Evolutionary conservation across 2,888 invertebrate genomes (phyloP).

Genomic region (Eupithecia inturbata): DNA sequence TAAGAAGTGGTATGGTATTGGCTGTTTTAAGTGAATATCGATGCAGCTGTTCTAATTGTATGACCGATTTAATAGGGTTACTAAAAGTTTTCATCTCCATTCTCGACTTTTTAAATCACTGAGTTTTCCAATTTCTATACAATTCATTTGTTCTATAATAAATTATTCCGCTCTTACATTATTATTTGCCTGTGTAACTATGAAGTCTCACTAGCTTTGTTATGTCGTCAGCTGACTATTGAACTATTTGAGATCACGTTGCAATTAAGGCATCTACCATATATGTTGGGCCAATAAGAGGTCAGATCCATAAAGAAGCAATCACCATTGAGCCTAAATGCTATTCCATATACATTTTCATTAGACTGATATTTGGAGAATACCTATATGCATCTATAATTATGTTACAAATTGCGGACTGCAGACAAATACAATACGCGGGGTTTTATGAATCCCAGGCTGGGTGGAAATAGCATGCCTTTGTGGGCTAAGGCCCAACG

Average conservation of each 20-base stretch:
- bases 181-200: not conserved
- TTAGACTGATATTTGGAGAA: constrained; percentile 7
- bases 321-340: not conserved
- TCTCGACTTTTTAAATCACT: too few relatives aligned
- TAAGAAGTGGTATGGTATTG: too few relatives aligned
- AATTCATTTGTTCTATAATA: too few relatives aligned
- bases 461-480: not conserved
- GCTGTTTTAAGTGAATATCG: too few relatives aligned
- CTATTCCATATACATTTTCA: constrained; percentile 7
- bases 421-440: not conserved
- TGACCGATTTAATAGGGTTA: too few relatives aligned
- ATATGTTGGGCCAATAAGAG: not conserved
- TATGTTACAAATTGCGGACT: not conserved
- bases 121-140: too few relatives aligned
- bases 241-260: not conserved
- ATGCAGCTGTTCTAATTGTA: too few relatives aligned
- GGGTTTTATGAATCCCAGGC: not conserved
- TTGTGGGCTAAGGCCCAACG: not conserved
- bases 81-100: too few relatives aligned
- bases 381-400: too few relatives aligned
- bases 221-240: not conserved
- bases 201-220: not conserved
- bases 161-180: not conserved
- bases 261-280: not conserved
- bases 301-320: constrained; percentile 10